Evolutionary conservation across 2,888 invertebrate species (phyloP).

Genomic region (Apotomis capreana): DNA sequence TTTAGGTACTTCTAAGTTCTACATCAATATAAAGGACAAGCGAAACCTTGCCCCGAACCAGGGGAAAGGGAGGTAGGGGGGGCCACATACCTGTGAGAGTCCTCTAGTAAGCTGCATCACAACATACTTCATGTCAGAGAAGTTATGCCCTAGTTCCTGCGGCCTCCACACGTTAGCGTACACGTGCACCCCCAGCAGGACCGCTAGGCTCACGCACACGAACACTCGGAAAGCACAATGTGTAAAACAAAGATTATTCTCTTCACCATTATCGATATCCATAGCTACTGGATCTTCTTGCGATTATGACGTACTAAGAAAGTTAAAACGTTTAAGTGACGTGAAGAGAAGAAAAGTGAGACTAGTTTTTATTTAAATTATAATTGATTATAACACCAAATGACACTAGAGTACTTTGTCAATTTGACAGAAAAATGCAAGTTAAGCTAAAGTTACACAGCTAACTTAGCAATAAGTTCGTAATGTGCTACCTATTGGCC

Average conservation of each 20-base stretch:
- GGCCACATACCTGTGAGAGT: conserved; percentile 62
- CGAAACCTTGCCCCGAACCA: too few relatives aligned
- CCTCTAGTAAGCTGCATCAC: conserved; percentile 71
- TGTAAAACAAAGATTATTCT: not conserved
- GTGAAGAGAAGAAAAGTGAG: too few relatives aligned
- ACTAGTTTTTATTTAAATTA: too few relatives aligned
- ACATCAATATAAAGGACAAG: too few relatives aligned
- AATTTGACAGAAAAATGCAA: conserved; percentile 3
- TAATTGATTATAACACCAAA: not conserved
- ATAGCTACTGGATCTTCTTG: not conserved
- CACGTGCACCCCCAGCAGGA: conserved; percentile 68
- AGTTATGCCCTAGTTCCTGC: conserved; percentile 60
- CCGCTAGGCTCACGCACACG: conserved; percentile 62
- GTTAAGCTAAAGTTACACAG: too few relatives aligned
- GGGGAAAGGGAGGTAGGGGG: too few relatives aligned
- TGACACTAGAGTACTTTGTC: conserved; percentile 2
- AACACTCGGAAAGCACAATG: conserved; percentile 60
- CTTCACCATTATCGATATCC: not conserved
- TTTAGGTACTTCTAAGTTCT: too few relatives aligned
- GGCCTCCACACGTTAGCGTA: conserved; percentile 66
- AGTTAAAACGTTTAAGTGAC: too few relatives aligned
- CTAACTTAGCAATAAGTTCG: too few relatives aligned
- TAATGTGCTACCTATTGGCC: too few relatives aligned
- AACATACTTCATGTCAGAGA: conserved; percentile 70
- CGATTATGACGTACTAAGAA: too few relatives aligned